Conservation (phyloP, 2,888 invertebrate species). For the Adelphocoris suturalis region DNA sequence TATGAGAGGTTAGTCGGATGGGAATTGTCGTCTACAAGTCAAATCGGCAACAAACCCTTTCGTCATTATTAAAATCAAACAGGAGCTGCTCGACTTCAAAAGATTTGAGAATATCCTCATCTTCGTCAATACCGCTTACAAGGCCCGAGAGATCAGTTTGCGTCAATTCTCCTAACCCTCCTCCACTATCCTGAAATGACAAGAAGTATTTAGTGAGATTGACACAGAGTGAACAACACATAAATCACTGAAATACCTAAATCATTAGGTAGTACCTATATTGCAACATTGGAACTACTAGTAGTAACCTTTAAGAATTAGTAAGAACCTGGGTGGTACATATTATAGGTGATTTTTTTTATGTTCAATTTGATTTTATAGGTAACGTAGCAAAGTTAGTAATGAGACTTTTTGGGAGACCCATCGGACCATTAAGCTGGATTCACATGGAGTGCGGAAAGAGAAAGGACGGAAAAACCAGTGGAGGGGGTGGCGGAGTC, state of each 20-base stretch:
- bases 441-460: no score
- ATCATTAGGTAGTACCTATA: no score
- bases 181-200: slow-evolving; percentile 78
- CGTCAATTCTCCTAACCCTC: slow-evolving; percentile 81
- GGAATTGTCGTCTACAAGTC: slow-evolving; percentile 16
- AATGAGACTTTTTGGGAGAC: no score
- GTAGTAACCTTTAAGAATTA: no score
- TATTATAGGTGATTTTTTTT: no score
- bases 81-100: slow-evolving; percentile 87
- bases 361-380: no score
- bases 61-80: slow-evolving; percentile 77
- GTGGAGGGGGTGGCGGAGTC: no score
- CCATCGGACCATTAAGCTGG: no score
- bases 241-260: not conserved
- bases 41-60: slow-evolving; percentile 76
- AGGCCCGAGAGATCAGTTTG: slow-evolving; percentile 86
- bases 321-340: no score
- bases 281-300: no score
- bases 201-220: slow-evolving; percentile 41
- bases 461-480: no score
- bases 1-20: not conserved
- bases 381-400: no score
- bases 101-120: slow-evolving; percentile 89
- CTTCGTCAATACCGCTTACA: slow-evolving; percentile 83
- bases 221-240: slow-evolving; percentile 37